Evolutionary conservation across 2,797 vertebrate species (phyloP), one percentile per base, ranked within the genome.

Genomic region (Enteromius trimaculatus): DNA sequence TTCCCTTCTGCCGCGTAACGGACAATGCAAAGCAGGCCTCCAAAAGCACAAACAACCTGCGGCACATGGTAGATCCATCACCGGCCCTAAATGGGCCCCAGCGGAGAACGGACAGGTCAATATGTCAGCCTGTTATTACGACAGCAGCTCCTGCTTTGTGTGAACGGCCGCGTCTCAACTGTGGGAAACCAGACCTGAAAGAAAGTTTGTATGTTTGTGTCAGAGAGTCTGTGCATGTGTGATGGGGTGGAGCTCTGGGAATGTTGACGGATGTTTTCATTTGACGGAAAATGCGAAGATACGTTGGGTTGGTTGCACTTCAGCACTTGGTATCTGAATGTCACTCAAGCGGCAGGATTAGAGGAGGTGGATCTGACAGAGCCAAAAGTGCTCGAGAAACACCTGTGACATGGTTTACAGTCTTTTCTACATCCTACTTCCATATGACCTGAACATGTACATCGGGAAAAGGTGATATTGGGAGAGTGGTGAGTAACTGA

Each of bases 21-120:
- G 93, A 87, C 85, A 86, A 86, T 80, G 51, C 74, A 64, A 51
- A 81, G 65, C 75, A 51, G 53, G 66, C 37, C 81, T 69, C 49
- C 65, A 77, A 49, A 44, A 75, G 68, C 81, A 89, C 84, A 91
- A 88, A 89, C 93, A 92, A 89, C 93, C 90, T 86, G 85, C 90
- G 86, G 91, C 94, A 96, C 93, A 95, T 95, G 95, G 89, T 68
- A 95, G 95, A 95, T 84, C 92, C 89, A 95, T 96, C 94, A 95
- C 23, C 87, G 31, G 91, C 86, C 77, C 88, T 88, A 92, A 94
- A 92, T 89, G 89, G 78, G 90, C 91, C 90, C 92, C 93, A 89
- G 85, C 21, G 71, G 93, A 93, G 91, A 90, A 84, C 37, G 88
- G 65, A 85, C 78, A 77, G 83, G 81, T 90, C 88, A 90, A 34